These are phyloP conservation scores for Lamproptera curius DNA, from an alignment of 2,888 invertebrate species.

Conservation along the genomic window DNA sequence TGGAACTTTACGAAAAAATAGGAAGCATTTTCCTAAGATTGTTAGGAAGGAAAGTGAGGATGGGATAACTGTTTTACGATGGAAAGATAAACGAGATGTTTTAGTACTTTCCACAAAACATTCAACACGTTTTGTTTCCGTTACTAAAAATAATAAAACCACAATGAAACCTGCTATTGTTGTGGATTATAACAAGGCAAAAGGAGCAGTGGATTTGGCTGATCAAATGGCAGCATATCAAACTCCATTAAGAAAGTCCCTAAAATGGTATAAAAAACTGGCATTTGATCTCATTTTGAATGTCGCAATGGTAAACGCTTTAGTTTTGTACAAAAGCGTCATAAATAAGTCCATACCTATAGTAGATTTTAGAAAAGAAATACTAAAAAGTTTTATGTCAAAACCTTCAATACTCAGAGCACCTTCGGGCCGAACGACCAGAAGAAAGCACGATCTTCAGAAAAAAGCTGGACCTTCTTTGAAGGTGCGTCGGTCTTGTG, in stretches of 20 bases:
- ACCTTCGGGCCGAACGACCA: conserved; percentile 15
- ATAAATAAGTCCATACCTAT: conserved; percentile 3
- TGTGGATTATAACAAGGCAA: conserved; percentile 29
- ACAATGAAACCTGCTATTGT: conserved; percentile 23
- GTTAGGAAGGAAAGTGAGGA: conserved; percentile 25
- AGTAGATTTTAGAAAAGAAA: conserved; percentile 2
- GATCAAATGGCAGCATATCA: conserved; percentile 20
- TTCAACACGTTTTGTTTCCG: too few species aligned
- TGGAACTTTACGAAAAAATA: conserved; percentile 26
- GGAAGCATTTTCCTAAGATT: conserved; percentile 23
- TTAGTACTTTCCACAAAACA: conserved; percentile 27
- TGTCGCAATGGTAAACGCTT: conserved; percentile 20
- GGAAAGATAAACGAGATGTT: too few species aligned
- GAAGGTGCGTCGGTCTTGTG: conserved; percentile 27
- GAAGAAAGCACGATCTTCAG: conserved; percentile 21
- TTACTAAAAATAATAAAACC: conserved; percentile 10
- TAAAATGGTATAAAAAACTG: conserved; percentile 23
- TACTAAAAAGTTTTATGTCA: conserved; percentile 1
- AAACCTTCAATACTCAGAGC: neutral
- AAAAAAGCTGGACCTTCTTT: conserved; percentile 25
- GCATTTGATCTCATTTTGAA: conserved; percentile 23
- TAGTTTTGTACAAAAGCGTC: conserved; percentile 25
- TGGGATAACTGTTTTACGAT: conserved; percentile 25
- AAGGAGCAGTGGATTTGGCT: conserved; percentile 23
- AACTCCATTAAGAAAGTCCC: conserved; percentile 20